Percentiles rank a stretch among this genome's conserved stretches.
Evolutionary conservation across 2,113 vertebrate species (phyloP).

Genomic region (Takifugu flavidus): DNA sequence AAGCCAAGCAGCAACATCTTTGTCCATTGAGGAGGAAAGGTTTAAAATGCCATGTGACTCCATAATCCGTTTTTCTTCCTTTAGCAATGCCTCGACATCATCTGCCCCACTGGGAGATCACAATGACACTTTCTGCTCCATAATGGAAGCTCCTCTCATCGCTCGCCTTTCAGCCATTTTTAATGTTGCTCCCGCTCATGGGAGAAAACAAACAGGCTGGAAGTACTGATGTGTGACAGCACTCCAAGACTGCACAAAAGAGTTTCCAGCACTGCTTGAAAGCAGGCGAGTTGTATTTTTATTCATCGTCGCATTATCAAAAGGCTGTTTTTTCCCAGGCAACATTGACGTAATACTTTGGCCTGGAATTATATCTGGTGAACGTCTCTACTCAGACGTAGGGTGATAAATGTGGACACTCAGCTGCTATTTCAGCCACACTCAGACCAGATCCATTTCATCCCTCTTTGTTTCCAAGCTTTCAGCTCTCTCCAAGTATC

Average conservation of each 20-base stretch:
- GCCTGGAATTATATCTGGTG: background rate
- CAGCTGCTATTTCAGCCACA: slow-evolving; percentile 26
- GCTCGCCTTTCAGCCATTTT: slow-evolving; percentile 19
- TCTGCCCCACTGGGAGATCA: slow-evolving; percentile 6
- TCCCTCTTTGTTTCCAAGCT: slow-evolving; percentile 5
- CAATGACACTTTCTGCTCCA: slow-evolving; percentile 10
- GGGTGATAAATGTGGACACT: slow-evolving; percentile 3
- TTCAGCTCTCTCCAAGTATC: slow-evolving; percentile 14
- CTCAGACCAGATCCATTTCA: slow-evolving; percentile 44
- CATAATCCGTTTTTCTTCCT: slow-evolving; percentile 15
- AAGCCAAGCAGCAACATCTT: no score
- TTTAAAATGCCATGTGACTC: background rate
- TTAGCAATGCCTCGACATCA: slow-evolving; percentile 8
- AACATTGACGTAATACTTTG: background rate
- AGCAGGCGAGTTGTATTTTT: background rate
- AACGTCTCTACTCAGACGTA: background rate
- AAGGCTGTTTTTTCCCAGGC: background rate
- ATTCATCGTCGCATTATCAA: no score
- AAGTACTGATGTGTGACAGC: background rate
- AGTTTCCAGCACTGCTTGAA: background rate
- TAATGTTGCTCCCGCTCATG: slow-evolving; percentile 9
- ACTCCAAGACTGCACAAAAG: background rate
- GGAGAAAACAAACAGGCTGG: slow-evolving; percentile 1
- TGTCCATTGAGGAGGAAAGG: no score
- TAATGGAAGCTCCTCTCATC: slow-evolving; percentile 19